Percentiles rank a stretch among this genome's conserved stretches.
phyloP scores from a whole-genome alignment of 2,113 vertebrate genomes.

The Carassius auratus region DNA sequence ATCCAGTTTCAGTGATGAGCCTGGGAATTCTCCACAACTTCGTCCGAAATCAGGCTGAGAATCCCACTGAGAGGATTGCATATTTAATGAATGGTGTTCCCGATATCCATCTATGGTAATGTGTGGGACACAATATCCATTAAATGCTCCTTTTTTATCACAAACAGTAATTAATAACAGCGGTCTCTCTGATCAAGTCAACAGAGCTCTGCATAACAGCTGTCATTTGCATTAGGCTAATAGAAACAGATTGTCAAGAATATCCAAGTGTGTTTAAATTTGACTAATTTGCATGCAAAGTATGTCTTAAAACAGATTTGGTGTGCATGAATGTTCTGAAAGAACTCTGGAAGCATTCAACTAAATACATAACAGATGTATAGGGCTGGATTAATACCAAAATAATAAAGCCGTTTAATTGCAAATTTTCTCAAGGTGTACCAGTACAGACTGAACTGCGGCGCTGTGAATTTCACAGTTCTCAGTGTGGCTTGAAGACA shows the following conservation, averaged over 20 bases:
- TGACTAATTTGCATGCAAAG: conserved; percentile 4
- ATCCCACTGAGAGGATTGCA: conserved; percentile 30
- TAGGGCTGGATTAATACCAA: background rate
- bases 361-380: background rate
- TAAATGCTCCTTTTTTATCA: conserved; percentile 14
- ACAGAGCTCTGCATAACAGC: background rate
- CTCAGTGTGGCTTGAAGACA: background rate
- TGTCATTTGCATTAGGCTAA: conserved; percentile 24
- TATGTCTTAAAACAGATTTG: conserved; percentile 1
- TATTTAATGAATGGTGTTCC: conserved; percentile 43
- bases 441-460: background rate
- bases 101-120: conserved; percentile 29
- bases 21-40: background rate
- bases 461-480: background rate
- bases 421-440: background rate
- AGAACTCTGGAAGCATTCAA: background rate
- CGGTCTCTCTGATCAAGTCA: background rate
- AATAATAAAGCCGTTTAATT: background rate
- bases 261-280: background rate
- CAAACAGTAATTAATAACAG: conserved; percentile 27
- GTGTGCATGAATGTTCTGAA: background rate
- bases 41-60: conserved; percentile 14
- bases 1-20: background rate
- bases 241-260: conserved; percentile 5
- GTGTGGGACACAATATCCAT: conserved; percentile 21